Conservation (phyloP, 64 coral and sea anemone species). For the Montipora cactus region DNA sequence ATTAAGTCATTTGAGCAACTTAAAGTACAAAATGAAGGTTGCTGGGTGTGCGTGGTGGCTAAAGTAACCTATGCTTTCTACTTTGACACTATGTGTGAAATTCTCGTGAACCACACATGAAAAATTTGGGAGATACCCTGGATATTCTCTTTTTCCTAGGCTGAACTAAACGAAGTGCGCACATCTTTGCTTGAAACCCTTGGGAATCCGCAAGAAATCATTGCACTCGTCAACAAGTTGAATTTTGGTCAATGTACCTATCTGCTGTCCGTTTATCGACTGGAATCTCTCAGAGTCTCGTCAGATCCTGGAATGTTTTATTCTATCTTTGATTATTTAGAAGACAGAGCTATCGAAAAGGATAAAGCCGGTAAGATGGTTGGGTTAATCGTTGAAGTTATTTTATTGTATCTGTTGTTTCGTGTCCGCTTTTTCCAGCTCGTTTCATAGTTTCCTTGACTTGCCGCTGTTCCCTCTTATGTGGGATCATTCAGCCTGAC, state of each 20-base stretch:
- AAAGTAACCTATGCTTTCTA: too few species aligned
- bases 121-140: too few species aligned
- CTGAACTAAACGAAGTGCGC: slow-evolving; percentile 91
- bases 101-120: too few species aligned
- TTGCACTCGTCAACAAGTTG: slow-evolving; percentile 81
- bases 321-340: slow-evolving; percentile 93
- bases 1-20: too few species aligned
- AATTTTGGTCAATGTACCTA: slow-evolving; percentile 99
- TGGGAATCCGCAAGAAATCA: slow-evolving; percentile 83
- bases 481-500: too few species aligned
- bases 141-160: slow-evolving; percentile 33
- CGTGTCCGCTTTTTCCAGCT: too few species aligned
- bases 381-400: not conserved
- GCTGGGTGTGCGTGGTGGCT: too few species aligned
- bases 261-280: slow-evolving; percentile 91
- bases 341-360: slow-evolving; percentile 94
- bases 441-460: too few species aligned
- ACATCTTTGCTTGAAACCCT: slow-evolving; percentile 78
- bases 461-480: too few species aligned
- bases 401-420: not conserved
- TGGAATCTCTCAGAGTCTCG: slow-evolving; percentile 90
- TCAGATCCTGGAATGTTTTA: slow-evolving; percentile 91
- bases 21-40: too few species aligned
- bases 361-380: slow-evolving; percentile 92
- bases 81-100: too few species aligned